These are phyloP conservation scores for Gorsachius magnificus DNA, from an alignment of 2,797 vertebrate genomes.

Conservation along the genomic window DNA sequence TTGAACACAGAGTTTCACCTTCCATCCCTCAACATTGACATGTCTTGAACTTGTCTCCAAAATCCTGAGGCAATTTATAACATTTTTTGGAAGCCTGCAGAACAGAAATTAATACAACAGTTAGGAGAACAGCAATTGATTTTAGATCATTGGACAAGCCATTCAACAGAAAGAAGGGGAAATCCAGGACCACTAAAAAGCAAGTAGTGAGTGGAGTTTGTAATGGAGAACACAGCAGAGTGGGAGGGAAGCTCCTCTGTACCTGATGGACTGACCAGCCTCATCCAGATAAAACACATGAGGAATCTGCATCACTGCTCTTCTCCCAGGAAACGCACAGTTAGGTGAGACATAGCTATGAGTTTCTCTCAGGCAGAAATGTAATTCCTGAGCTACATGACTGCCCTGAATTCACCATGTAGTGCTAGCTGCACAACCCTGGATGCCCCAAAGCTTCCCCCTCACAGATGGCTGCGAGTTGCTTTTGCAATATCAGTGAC, in stretches of 20 bases:
- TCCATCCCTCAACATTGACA: not conserved
- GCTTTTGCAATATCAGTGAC: conserved; percentile 67
- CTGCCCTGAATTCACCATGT: not conserved
- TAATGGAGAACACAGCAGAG: not conserved
- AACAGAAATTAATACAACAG: not conserved
- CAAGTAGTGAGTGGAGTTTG: not conserved
- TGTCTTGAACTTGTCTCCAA: not conserved
- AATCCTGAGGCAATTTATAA: not conserved
- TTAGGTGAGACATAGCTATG: not conserved
- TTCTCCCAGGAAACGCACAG: not conserved
- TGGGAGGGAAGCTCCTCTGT: not conserved
- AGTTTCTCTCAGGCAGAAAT: not conserved
- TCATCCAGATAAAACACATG: not conserved
- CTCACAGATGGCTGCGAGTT: conserved; percentile 20
- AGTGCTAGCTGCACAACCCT: not conserved
- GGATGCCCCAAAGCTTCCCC: conserved; percentile 20
- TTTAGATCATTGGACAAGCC: not conserved
- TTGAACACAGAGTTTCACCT: not conserved
- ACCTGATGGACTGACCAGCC: not conserved
- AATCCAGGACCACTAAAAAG: not conserved
- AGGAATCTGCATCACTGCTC: not conserved
- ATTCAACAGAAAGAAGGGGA: not conserved
- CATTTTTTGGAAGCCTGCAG: not conserved
- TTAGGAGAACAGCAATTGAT: not conserved
- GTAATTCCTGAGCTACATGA: not conserved